Evolutionary conservation across 2,113 vertebrate species (phyloP), one percentile per base, ranked within the genome.

Genomic region (Vimba vimba): DNA sequence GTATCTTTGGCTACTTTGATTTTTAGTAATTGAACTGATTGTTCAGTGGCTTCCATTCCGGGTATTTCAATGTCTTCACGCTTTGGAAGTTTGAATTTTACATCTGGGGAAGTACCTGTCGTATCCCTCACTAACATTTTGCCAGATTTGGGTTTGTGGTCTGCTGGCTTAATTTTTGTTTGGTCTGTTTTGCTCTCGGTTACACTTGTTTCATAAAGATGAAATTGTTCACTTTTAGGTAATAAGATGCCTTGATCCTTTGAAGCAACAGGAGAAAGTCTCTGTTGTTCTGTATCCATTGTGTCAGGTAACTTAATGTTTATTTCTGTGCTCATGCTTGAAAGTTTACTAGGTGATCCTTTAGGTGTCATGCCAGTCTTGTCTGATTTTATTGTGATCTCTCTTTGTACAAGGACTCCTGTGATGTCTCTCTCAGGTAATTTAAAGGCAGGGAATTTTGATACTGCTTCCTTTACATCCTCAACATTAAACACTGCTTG

Each of bases 391-490:
- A 92, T 91, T 82, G 91, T 93, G 59, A 95, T 93, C 91, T 94
- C 93, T 81, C 93, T 93, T 21, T 93, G 94, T 75, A 94, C 93
- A 47, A 87, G 92, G 62, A 94, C 83, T 57, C 93, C 94, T 82
- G 90, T 91, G 2, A 85, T 91, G 81, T 95, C 94, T 9, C 93
- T 85, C 45, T 93, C 91, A 6, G 94, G 94, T 62, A 95, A 81
- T 84, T 95, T 96, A 33, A 90, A 95, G 87, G 94, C 91, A 83
- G 94, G 94, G 69, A 95, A 82, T 89, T 96, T 95, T 57, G 94
- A 94, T 87, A 94, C 93, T 4, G 93, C 94, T 79, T 93, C 93
- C 90, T 93, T 96, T 75, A 95, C 94, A 59, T 92, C 94, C 83
- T 94, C 84, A 83, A 94, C 92, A 86, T 94, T 94, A 86, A 95